phyloP scores from a whole-genome alignment of 2,113 vertebrate genomes.

The Nycticorax nycticorax region DNA sequence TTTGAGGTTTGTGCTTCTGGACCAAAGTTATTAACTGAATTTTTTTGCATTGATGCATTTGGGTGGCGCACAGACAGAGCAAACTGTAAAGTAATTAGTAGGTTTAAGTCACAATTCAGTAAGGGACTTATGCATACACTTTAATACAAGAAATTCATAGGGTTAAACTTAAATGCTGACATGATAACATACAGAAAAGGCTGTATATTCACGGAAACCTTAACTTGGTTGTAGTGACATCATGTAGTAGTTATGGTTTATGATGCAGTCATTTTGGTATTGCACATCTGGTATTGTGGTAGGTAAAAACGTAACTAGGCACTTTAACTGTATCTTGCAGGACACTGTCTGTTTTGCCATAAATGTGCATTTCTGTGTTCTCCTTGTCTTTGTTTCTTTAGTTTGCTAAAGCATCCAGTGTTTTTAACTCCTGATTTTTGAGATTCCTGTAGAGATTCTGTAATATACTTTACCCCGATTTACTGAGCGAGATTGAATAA shows the following conservation, averaged over 20 bases:
- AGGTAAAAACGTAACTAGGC: neutral
- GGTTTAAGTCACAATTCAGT: neutral
- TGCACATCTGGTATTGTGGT: neutral
- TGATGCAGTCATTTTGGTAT: neutral
- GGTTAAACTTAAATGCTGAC: neutral
- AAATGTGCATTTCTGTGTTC: neutral
- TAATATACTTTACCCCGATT: neutral
- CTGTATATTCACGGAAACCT: neutral
- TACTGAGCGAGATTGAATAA: neutral
- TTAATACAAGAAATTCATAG: neutral
- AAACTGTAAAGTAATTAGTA: neutral
- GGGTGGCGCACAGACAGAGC: neutral
- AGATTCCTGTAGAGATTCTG: neutral
- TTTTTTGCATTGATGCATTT: neutral
- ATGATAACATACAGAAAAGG: neutral
- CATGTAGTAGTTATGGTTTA: neutral
- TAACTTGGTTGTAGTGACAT: neutral
- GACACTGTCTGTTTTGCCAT: neutral
- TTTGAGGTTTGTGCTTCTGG: constrained; percentile 80
- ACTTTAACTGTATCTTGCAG: neutral
- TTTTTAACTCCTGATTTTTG: neutral
- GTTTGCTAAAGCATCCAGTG: neutral
- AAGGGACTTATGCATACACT: fast-evolving
- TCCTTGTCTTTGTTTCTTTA: neutral
- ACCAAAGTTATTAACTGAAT: neutral